phyloP scores from a whole-genome alignment of 1,140 invertebrate species.

The Leptinotarsa lineolata region DNA sequence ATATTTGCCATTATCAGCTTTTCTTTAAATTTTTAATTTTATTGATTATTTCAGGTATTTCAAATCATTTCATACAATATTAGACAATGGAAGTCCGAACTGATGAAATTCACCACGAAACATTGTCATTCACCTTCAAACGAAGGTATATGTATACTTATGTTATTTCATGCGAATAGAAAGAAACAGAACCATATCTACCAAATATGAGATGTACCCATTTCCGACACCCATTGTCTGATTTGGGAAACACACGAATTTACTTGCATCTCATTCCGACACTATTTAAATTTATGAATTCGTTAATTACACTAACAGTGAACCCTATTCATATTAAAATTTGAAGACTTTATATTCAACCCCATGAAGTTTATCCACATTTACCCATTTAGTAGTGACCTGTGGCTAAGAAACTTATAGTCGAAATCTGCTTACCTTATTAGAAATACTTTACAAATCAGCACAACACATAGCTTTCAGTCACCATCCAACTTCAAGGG shows the following conservation, averaged over 20 bases:
- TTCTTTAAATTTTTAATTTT: no score
- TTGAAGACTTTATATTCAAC: background rate
- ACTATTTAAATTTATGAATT: background rate
- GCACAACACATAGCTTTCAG: background rate
- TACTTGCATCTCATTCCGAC: background rate
- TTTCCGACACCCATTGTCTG: background rate
- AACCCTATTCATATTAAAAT: slow-evolving; percentile 1
- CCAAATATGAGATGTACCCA: background rate
- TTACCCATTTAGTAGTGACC: background rate
- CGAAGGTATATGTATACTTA: no score
- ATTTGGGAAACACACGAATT: background rate
- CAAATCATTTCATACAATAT: no score
- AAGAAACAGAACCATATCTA: background rate
- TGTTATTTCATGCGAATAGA: background rate
- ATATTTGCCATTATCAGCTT: no score
- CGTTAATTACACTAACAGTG: background rate
- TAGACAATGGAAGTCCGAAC: no score
- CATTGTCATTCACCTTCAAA: no score
- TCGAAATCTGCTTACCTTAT: background rate
- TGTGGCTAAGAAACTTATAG: background rate
- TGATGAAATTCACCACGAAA: no score
- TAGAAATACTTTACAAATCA: background rate
- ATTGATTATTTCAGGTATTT: no score
- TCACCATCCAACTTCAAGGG: background rate
- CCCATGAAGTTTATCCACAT: background rate